Percentiles rank a stretch among this genome's conserved stretches.
phyloP scores from a whole-genome alignment of 2,113 vertebrate genomes.

The Meles meles region DNA sequence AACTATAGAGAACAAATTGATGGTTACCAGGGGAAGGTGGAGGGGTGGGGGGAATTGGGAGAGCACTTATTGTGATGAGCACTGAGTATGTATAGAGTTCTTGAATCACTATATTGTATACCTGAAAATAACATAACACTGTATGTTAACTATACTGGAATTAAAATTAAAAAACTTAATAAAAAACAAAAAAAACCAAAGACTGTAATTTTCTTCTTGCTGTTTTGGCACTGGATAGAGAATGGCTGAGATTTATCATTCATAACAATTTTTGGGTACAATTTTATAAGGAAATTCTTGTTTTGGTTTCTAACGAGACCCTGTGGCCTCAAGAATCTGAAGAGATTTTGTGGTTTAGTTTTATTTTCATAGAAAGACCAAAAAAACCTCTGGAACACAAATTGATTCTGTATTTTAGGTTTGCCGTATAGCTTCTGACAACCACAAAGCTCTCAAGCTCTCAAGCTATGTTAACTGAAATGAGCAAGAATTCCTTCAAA shows the following conservation, averaged over 20 bases:
- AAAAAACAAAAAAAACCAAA: not conserved
- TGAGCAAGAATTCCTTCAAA: not conserved
- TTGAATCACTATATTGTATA: no score
- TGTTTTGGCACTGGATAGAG: not conserved
- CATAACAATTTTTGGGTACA: not conserved
- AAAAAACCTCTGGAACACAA: conserved; percentile 43
- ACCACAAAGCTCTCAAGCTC: not conserved
- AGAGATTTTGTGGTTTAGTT: conserved; percentile 52
- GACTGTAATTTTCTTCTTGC: not conserved
- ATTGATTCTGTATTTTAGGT: conserved; percentile 48
- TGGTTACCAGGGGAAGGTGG: no score
- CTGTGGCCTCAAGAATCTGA: conserved; percentile 14
- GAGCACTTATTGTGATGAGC: no score
- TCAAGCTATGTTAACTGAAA: not conserved
- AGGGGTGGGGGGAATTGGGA: no score
- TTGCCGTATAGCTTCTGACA: conserved; percentile 27
- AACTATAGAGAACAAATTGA: no score
- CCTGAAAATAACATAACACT: not conserved
- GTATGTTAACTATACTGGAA: not conserved
- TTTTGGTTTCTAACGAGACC: conserved; percentile 27
- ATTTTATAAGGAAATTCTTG: conserved; percentile 2
- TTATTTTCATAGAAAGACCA: conserved; percentile 57
- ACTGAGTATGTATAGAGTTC: no score
- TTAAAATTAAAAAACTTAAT: not conserved
- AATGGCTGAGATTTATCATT: not conserved